phyloP scores from a whole-genome alignment of 2,888 invertebrate genomes.

The Phaonia tiefii region DNA sequence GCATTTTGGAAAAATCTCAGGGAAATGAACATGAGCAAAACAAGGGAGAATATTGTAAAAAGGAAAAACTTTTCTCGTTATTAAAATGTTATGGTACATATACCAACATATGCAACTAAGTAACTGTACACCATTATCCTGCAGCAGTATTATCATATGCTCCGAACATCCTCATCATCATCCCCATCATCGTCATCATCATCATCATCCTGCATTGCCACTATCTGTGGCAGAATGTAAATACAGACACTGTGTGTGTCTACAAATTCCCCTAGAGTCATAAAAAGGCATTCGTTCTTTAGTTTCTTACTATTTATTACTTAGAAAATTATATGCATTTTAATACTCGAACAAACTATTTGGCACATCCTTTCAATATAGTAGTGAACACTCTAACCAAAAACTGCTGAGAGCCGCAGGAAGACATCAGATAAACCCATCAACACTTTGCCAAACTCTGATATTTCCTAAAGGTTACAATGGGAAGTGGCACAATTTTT shows the following conservation, averaged over 20 bases:
- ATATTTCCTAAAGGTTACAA: too few species aligned
- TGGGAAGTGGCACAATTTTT: background rate
- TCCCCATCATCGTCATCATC: background rate
- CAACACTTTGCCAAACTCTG: constrained; percentile 15
- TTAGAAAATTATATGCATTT: constrained; percentile 36
- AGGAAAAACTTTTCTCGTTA: constrained; percentile 62
- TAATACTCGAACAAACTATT: background rate
- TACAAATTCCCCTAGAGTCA: background rate
- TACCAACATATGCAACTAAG: background rate
- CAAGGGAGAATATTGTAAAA: background rate
- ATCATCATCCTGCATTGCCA: background rate
- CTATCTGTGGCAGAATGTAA: constrained; percentile 15
- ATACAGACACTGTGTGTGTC: background rate
- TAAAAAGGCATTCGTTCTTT: constrained; percentile 27
- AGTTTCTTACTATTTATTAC: constrained; percentile 12
- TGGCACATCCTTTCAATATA: constrained; percentile 23
- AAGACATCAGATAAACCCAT: constrained; percentile 18
- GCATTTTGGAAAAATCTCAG: constrained; percentile 14
- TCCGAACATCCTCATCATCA: background rate
- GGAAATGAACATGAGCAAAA: background rate
- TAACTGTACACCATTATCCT: background rate
- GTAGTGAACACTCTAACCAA: background rate
- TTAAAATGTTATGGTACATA: constrained; percentile 58
- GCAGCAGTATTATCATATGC: background rate
- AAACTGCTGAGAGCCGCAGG: background rate